These are phyloP conservation scores for Epinephelus awoara DNA, from an alignment of 2,797 vertebrate species.

Conservation along the genomic window DNA sequence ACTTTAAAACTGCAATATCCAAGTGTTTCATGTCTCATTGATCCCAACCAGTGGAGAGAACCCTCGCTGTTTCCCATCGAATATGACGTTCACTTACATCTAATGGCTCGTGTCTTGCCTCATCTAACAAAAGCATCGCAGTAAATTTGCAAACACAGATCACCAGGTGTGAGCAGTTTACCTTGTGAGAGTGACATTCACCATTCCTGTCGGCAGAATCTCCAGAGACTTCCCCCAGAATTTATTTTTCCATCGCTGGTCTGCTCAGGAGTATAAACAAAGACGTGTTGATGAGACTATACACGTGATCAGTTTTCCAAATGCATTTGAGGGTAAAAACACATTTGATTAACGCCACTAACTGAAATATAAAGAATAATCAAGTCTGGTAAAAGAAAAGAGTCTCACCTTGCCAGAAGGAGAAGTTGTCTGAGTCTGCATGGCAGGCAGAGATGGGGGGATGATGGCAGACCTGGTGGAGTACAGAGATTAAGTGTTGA, in stretches of 20 bases:
- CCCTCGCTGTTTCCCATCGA: neutral
- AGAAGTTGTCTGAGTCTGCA: constrained; percentile 91
- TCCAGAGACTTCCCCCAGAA: constrained; percentile 98
- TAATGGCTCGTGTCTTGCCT: neutral
- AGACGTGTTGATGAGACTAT: neutral
- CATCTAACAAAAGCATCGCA: neutral
- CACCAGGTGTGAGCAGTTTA: constrained; percentile 59
- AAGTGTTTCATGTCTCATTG: constrained; percentile 21
- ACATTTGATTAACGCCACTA: fast-evolving
- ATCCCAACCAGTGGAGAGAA: neutral
- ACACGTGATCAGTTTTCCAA: too few relatives aligned
- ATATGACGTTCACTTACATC: neutral
- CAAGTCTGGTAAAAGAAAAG: neutral
- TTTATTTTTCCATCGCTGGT: constrained; percentile 97
- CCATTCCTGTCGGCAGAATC: constrained; percentile 93
- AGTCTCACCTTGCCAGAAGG: constrained; percentile 94
- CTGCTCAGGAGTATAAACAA: constrained; percentile 75
- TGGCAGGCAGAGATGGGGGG: constrained; percentile 96
- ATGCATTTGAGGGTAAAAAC: neutral
- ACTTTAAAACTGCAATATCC: neutral
- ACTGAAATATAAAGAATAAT: neutral
- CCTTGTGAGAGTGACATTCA: constrained; percentile 92
- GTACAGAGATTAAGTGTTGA: neutral
- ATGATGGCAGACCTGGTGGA: constrained; percentile 91
- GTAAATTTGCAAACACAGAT: neutral